Conservation (phyloP, 2,888 invertebrate species). For the Chironomus riparius region DNA sequence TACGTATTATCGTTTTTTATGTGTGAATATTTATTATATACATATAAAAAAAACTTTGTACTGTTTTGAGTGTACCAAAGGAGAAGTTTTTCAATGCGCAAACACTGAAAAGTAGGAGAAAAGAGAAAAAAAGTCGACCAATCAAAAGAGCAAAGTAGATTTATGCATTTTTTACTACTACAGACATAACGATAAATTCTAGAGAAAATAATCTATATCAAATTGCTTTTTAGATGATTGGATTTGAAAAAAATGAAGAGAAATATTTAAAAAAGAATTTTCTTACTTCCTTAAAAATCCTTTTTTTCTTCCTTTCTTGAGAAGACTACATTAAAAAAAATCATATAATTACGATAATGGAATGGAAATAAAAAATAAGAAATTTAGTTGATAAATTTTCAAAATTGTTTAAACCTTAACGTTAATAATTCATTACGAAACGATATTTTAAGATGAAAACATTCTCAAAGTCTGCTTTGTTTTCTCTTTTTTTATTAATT, state of each 20-base stretch:
- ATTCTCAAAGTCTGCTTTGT: too few species aligned
- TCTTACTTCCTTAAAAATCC: neutral
- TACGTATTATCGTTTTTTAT: too few species aligned
- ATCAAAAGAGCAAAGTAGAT: neutral
- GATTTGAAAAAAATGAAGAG: neutral
- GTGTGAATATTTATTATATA: too few species aligned
- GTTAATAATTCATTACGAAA: too few species aligned
- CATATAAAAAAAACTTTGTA: neutral
- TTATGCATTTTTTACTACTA: neutral
- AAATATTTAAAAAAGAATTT: neutral
- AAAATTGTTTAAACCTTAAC: too few species aligned
- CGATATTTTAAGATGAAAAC: too few species aligned
- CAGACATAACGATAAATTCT: neutral
- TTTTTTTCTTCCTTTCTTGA: neutral
- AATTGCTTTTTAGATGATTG: conserved; percentile 15
- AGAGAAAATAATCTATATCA: conserved; percentile 6
- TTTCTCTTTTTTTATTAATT: too few species aligned
- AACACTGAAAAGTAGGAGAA: neutral
- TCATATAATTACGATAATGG: conserved; percentile 11
- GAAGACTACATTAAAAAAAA: neutral
- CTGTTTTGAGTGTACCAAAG: neutral
- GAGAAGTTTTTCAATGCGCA: neutral
- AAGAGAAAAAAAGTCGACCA: neutral
- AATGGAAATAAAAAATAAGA: conserved; percentile 14
- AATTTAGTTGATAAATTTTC: neutral